phyloP scores from a whole-genome alignment of 2,113 vertebrate genomes.

The Glaucidium brasilianum region DNA sequence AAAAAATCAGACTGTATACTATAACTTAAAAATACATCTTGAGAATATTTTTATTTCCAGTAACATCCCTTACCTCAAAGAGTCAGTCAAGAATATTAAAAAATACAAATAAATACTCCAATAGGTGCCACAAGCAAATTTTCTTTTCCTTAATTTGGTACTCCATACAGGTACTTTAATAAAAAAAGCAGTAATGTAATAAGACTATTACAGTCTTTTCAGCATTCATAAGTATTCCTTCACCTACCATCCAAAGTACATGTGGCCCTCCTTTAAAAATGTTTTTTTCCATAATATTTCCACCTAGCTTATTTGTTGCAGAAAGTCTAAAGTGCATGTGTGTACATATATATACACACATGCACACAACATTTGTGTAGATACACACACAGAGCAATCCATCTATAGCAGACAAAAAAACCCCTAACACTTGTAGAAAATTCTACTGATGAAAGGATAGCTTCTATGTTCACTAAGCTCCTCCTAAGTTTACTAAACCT shows the following conservation, averaged over 20 bases:
- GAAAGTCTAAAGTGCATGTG: not conserved
- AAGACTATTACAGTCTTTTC: not conserved
- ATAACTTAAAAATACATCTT: not conserved
- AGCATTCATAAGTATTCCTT: not conserved
- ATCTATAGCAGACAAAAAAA: not conserved
- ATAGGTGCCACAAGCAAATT: not conserved
- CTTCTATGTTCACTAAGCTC: not conserved
- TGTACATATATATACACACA: not conserved
- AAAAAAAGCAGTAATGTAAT: not conserved
- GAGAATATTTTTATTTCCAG: not conserved
- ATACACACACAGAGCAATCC: not conserved
- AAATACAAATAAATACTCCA: not conserved
- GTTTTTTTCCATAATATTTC: not conserved
- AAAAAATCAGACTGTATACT: not conserved
- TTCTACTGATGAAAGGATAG: not conserved
- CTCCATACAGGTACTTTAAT: not conserved
- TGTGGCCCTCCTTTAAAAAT: not conserved
- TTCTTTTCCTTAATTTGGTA: not conserved
- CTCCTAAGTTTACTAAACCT: not conserved
- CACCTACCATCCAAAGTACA: not conserved
- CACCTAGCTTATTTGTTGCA: not conserved
- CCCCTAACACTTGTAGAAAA: not conserved
- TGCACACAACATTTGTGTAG: not conserved
- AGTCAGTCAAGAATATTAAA: not conserved
- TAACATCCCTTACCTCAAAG: not conserved